A percentile compares a stretch with the other conserved stretches of the same genome.
Conservation (phyloP, 2,113 vertebrate genomes). For the Saimiri boliviensis region DNA sequence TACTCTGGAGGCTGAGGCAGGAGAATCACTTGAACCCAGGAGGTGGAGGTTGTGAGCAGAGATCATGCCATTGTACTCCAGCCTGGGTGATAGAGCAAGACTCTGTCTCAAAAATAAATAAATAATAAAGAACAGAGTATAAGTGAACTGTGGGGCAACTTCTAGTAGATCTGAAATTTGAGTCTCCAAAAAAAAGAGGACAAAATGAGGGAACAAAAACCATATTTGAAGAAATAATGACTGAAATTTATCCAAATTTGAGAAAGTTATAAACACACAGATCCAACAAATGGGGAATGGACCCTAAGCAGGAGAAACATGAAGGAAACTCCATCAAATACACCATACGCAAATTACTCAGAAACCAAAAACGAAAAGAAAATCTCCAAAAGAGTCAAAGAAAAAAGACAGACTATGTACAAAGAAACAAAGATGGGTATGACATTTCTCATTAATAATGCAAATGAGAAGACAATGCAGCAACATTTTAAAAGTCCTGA, state of each 20-base stretch:
- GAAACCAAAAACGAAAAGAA: neutral
- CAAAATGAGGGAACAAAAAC: neutral
- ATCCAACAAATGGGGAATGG: neutral
- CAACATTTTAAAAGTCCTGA: neutral
- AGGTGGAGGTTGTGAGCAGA: too few species aligned
- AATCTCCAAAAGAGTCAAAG: neutral
- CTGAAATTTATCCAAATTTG: neutral
- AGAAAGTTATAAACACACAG: neutral
- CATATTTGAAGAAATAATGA: neutral
- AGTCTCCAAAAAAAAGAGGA: neutral
- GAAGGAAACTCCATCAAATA: neutral
- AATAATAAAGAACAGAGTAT: neutral
- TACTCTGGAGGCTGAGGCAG: too few species aligned
- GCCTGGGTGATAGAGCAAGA: too few species aligned
- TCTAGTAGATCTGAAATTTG: neutral
- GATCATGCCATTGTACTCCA: too few species aligned
- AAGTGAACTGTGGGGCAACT: neutral
- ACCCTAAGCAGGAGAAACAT: neutral
- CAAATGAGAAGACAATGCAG: neutral
- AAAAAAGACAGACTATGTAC: neutral
- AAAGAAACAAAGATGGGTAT: neutral
- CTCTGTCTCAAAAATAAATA: too few species aligned
- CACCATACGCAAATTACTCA: neutral
- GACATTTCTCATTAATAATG: neutral
- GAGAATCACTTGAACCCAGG: too few species aligned